Evolutionary conservation across 2,797 vertebrate species (phyloP).

Genomic region (Cuculus canorus): DNA sequence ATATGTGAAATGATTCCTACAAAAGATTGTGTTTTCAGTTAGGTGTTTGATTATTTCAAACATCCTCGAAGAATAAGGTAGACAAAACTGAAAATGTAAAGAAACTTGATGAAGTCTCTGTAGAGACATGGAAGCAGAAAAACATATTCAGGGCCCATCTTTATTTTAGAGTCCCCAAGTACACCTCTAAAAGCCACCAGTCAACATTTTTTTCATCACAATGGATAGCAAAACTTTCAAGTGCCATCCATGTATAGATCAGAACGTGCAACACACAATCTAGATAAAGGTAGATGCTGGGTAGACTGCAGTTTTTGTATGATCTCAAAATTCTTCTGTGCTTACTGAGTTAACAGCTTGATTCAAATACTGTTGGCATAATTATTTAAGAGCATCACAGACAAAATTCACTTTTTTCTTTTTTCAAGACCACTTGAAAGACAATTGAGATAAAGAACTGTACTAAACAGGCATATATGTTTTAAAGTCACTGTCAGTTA

Average conservation of each 20-base stretch:
- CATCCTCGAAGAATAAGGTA: background rate
- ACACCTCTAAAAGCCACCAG: background rate
- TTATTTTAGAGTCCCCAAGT: background rate
- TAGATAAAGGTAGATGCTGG: background rate
- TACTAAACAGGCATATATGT: background rate
- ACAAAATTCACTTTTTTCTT: background rate
- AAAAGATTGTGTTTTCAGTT: background rate
- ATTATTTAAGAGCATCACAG: background rate
- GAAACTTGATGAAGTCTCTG: background rate
- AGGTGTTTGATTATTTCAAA: background rate
- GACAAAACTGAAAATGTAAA: background rate
- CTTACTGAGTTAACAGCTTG: background rate
- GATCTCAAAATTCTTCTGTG: background rate
- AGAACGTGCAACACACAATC: background rate
- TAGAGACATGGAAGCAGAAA: background rate
- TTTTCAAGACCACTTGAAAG: background rate
- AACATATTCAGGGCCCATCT: background rate
- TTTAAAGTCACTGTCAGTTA: conserved; percentile 38
- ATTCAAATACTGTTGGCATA: background rate
- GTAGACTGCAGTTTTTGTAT: background rate
- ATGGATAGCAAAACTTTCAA: background rate
- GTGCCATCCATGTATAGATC: background rate
- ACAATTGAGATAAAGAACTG: background rate
- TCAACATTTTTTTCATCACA: background rate
- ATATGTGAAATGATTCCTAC: background rate